Evolutionary conservation across 2,797 vertebrate genomes (phyloP).

Genomic region (Vultur gryphus): DNA sequence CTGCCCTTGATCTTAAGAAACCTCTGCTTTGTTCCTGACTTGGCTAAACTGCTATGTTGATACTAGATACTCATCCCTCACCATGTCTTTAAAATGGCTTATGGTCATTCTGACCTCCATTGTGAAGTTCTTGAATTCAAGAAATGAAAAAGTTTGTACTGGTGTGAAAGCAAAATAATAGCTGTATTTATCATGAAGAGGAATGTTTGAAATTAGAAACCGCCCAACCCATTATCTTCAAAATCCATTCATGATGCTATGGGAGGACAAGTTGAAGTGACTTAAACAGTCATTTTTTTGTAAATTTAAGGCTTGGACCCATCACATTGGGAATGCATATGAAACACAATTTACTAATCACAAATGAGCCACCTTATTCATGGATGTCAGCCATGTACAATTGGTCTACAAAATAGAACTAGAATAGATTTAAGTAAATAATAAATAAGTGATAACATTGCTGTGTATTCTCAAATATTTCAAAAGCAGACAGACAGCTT

Average conservation of each 20-base stretch:
- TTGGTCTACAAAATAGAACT: not conserved
- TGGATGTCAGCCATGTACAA: not conserved
- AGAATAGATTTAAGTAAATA: not conserved
- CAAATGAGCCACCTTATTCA: not conserved
- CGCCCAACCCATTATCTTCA: not conserved
- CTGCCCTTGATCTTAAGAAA: not conserved
- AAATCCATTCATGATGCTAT: not conserved
- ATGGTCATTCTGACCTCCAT: not conserved
- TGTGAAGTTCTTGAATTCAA: not conserved
- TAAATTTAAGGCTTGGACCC: not conserved
- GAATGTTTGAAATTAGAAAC: not conserved
- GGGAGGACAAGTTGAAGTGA: not conserved
- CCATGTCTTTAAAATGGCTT: not conserved
- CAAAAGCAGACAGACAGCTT: not conserved
- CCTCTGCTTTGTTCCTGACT: not conserved
- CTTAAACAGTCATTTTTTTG: not conserved
- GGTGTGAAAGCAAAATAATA: not conserved
- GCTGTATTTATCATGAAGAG: not conserved
- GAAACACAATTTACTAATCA: not conserved
- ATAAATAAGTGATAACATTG: not conserved
- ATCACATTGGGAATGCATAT: not conserved
- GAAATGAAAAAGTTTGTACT: not conserved
- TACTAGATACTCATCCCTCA: not conserved
- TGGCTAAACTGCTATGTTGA: not conserved
- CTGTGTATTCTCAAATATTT: not conserved